Evolutionary conservation across 2,888 invertebrate genomes (phyloP).

Genomic region (Orchesellides sinensis): DNA sequence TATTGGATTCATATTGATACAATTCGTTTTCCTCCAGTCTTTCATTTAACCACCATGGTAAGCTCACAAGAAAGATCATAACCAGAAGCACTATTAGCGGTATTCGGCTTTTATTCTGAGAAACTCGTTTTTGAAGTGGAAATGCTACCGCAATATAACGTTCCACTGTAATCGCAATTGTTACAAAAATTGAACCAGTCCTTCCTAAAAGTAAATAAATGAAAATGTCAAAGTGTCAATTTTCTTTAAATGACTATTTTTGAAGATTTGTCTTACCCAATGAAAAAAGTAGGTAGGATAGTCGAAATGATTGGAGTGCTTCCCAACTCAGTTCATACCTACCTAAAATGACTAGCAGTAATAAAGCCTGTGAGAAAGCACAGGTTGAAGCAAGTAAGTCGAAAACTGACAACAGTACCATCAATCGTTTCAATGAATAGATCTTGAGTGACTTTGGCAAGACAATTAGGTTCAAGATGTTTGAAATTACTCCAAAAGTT

Average conservation of each 20-base stretch:
- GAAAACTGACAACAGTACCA: constrained; percentile 52
- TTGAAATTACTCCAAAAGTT: constrained; percentile 54
- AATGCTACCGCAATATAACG: constrained; percentile 53
- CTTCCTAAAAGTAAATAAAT: constrained; percentile 3
- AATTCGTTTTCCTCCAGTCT: constrained; percentile 32
- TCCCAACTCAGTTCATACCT: constrained; percentile 41
- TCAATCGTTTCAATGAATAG: constrained; percentile 49
- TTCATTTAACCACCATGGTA: constrained; percentile 61
- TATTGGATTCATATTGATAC: neutral
- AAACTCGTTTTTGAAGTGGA: constrained; percentile 45
- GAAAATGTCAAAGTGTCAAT: no score
- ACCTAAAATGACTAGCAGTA: constrained; percentile 48
- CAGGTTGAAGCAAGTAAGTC: constrained; percentile 51
- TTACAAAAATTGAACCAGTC: constrained; percentile 58
- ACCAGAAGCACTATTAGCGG: constrained; percentile 24
- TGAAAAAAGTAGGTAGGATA: constrained; percentile 40
- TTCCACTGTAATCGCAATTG: constrained; percentile 53
- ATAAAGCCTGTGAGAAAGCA: constrained; percentile 46
- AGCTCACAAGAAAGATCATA: constrained; percentile 30
- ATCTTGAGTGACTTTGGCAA: constrained; percentile 58
- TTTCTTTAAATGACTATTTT: no score
- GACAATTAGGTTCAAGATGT: constrained; percentile 48
- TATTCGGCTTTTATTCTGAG: no score
- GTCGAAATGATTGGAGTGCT: constrained; percentile 46
- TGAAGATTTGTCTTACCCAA: constrained; percentile 27